Conservation (phyloP, 1,140 invertebrate genomes). For the Artemia franciscana region DNA sequence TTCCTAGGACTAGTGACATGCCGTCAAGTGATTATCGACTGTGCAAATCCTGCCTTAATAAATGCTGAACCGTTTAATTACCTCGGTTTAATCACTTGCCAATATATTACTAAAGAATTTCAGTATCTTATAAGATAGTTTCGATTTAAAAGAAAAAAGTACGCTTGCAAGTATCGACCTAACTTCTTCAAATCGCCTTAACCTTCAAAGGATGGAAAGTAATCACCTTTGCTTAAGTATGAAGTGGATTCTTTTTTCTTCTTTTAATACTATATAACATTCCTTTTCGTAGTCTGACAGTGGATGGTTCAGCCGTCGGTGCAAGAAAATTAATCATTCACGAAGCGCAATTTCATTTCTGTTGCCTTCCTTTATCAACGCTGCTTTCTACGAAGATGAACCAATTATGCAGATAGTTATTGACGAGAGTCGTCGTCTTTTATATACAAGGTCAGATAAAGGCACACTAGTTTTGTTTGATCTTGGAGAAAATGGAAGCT, state of each 20-base stretch:
- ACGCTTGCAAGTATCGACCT: too few species aligned
- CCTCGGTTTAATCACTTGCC: too few species aligned
- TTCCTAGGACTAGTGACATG: too few species aligned
- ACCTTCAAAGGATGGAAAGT: background rate
- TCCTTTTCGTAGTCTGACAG: slow-evolving; percentile 28
- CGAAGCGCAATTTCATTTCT: slow-evolving; percentile 62
- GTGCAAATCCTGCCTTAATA: too few species aligned
- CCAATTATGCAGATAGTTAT: slow-evolving; percentile 67
- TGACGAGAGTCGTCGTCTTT: slow-evolving; percentile 66
- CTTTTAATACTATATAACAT: background rate
- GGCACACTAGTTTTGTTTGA: slow-evolving; percentile 67
- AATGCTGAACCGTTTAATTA: too few species aligned
- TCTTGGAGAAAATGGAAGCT: slow-evolving; percentile 50
- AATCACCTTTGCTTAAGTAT: background rate
- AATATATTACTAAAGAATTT: too few species aligned
- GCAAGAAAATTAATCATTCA: slow-evolving; percentile 84
- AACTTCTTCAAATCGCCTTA: too few species aligned
- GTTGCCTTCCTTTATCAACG: slow-evolving; percentile 65
- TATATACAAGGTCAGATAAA: slow-evolving; percentile 69
- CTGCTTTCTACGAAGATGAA: slow-evolving; percentile 62
- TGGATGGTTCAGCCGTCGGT: slow-evolving; percentile 80
- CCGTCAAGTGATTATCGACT: too few species aligned
- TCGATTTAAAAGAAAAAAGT: too few species aligned
- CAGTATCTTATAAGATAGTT: too few species aligned
- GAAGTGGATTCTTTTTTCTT: slow-evolving; percentile 1